Evolutionary conservation across 2,113 vertebrate species (phyloP).

Genomic region (Cynocephalus volans): DNA sequence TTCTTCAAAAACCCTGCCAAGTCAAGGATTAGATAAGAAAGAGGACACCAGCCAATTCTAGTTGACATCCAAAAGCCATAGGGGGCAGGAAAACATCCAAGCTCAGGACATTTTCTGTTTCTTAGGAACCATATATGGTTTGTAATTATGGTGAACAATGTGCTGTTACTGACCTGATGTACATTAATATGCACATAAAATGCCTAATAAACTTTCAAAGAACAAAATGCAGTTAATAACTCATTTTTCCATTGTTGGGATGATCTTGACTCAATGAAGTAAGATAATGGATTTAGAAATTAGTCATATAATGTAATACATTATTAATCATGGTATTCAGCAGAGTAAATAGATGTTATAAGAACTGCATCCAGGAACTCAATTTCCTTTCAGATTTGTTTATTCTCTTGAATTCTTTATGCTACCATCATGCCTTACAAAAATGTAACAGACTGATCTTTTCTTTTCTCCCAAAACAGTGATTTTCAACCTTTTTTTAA

Average conservation of each 20-base stretch:
- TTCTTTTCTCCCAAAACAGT: constrained; percentile 19
- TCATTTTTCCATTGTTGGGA: constrained; percentile 61
- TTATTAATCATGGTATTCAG: constrained; percentile 71
- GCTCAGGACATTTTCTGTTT: not conserved
- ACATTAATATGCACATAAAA: constrained; percentile 67
- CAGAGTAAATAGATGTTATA: constrained; percentile 70
- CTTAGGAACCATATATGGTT: not conserved
- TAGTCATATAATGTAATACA: constrained; percentile 77
- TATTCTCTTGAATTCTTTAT: constrained; percentile 66
- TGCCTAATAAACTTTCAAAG: constrained; percentile 66
- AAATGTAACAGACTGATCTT: constrained; percentile 43
- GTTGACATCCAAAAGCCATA: not conserved
- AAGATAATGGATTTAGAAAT: constrained; percentile 79
- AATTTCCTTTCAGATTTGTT: constrained; percentile 73
- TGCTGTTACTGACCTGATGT: not conserved
- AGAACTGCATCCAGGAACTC: constrained; percentile 70
- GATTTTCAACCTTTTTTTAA: constrained; percentile 54
- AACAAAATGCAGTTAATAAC: constrained; percentile 71
- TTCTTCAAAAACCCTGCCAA: constrained; percentile 39
- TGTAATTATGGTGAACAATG: not conserved
- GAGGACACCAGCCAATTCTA: not conserved
- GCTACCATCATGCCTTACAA: constrained; percentile 45
- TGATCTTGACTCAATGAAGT: constrained; percentile 63
- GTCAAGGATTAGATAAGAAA: not conserved
- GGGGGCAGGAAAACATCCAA: not conserved